phyloP scores from a whole-genome alignment of 2,888 invertebrate genomes.

The Clostera curtula region DNA sequence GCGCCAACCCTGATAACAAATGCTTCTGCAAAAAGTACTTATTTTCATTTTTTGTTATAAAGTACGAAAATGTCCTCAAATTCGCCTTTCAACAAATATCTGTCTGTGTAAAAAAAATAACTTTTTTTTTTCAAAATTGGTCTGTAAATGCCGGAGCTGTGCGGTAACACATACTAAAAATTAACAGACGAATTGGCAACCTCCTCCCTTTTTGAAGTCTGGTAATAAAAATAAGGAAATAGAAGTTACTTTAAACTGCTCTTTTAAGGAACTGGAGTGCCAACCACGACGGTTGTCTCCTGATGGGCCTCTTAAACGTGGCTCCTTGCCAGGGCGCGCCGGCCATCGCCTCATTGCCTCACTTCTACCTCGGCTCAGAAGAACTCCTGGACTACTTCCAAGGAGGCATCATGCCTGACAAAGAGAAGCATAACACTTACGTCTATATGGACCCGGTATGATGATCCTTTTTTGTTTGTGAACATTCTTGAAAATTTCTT shows the following conservation, averaged over 20 bases:
- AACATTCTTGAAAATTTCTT: no score
- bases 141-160: no score
- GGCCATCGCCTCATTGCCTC: conserved; percentile 78
- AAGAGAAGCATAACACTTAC: conserved; percentile 72
- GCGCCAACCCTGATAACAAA: conserved; percentile 53
- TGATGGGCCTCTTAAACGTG: conserved; percentile 71
- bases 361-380: conserved; percentile 76
- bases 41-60: no score
- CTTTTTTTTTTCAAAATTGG: no score
- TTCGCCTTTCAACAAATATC: no score
- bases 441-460: conserved; percentile 78
- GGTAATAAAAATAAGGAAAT: no score
- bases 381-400: conserved; percentile 64
- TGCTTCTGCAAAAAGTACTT: conserved; percentile 70
- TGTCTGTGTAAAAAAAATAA: no score
- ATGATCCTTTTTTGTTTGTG: neutral
- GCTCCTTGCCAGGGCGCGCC: conserved; percentile 75
- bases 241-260: neutral
- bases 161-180: no score
- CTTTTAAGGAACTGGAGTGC: conserved; percentile 54
- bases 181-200: no score
- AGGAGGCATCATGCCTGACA: conserved; percentile 66
- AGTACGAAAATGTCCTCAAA: no score
- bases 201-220: no score
- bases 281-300: conserved; percentile 60